Percentiles rank a stretch among this genome's conserved stretches.
Conservation (phyloP, 2,797 vertebrate genomes). For the Spondyliosoma cantharus region DNA sequence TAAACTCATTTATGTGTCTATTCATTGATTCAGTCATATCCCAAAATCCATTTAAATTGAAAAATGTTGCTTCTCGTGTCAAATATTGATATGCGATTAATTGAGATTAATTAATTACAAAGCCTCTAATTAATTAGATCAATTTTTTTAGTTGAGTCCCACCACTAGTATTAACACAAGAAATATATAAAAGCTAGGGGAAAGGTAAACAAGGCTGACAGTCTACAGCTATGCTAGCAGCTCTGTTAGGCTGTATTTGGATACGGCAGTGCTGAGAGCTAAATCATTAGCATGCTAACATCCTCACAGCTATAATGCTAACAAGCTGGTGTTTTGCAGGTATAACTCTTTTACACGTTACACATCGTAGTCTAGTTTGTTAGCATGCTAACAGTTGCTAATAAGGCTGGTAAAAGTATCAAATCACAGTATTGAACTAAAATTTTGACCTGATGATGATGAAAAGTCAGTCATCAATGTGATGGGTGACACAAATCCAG, state of each 20-base stretch:
- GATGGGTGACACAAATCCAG: not conserved
- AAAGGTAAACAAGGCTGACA: not conserved
- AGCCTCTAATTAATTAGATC: too few relatives aligned
- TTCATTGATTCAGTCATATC: too few relatives aligned
- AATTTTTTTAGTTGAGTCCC: too few relatives aligned
- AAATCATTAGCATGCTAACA: not conserved
- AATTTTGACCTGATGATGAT: not conserved
- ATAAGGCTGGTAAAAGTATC: not conserved
- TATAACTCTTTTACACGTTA: not conserved
- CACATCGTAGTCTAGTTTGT: not conserved
- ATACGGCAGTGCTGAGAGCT: not conserved
- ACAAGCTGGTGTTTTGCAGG: not conserved
- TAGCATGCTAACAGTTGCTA: not conserved
- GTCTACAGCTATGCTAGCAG: not conserved
- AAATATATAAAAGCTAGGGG: not conserved
- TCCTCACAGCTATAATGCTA: not conserved
- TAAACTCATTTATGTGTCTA: too few relatives aligned
- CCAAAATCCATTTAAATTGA: too few relatives aligned
- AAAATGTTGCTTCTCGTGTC: too few relatives aligned
- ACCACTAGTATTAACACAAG: not conserved
- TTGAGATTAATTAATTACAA: too few relatives aligned
- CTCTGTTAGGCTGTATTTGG: not conserved
- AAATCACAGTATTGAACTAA: not conserved
- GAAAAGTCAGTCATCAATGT: not conserved
- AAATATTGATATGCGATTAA: too few relatives aligned